phyloP scores from a whole-genome alignment of 1,140 invertebrate genomes.

The Conopomorpha cramerella region DNA sequence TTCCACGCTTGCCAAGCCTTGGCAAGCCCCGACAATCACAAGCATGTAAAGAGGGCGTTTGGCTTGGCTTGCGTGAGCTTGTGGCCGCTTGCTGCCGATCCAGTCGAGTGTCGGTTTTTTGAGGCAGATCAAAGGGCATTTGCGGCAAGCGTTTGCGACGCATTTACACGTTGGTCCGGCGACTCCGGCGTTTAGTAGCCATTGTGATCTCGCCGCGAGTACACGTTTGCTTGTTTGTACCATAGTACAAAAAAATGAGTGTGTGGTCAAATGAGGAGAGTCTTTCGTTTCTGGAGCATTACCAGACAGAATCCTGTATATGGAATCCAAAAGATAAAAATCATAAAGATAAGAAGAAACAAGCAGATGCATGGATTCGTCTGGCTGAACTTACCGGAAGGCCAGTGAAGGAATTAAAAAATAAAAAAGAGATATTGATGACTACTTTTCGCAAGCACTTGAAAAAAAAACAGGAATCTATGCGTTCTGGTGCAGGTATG shows the following conservation, averaged over 20 bases:
- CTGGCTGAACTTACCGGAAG: slow-evolving; percentile 3
- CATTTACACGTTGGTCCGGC: slow-evolving; percentile 6
- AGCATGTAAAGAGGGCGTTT: slow-evolving; percentile 10
- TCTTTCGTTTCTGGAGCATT: background rate
- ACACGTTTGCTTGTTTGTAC: background rate
- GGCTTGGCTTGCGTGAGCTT: slow-evolving; percentile 8
- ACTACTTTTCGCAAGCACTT: slow-evolving; percentile 10
- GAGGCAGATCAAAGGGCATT: slow-evolving; percentile 8
- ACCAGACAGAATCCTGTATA: background rate
- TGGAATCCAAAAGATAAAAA: slow-evolving; percentile 2
- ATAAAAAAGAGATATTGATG: slow-evolving; percentile 11
- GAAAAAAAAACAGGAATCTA: slow-evolving; percentile 10
- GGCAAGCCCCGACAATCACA: slow-evolving; percentile 3
- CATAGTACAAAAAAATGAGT: background rate
- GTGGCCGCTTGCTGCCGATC: slow-evolving; percentile 6
- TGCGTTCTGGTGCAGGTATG: slow-evolving; percentile 8
- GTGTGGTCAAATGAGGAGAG: background rate
- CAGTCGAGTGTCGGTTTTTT: slow-evolving; percentile 10
- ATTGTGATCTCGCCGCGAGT: background rate
- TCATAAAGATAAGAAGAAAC: slow-evolving; percentile 12
- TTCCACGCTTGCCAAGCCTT: slow-evolving; percentile 9
- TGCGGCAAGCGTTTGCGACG: slow-evolving; percentile 8
- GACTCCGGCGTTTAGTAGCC: slow-evolving; percentile 2
- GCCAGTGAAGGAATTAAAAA: slow-evolving; percentile 9
- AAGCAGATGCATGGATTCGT: slow-evolving; percentile 10